Evolutionary conservation across 2,797 vertebrate genomes (phyloP).

Genomic region (Rhadinocentrus ornatus): DNA sequence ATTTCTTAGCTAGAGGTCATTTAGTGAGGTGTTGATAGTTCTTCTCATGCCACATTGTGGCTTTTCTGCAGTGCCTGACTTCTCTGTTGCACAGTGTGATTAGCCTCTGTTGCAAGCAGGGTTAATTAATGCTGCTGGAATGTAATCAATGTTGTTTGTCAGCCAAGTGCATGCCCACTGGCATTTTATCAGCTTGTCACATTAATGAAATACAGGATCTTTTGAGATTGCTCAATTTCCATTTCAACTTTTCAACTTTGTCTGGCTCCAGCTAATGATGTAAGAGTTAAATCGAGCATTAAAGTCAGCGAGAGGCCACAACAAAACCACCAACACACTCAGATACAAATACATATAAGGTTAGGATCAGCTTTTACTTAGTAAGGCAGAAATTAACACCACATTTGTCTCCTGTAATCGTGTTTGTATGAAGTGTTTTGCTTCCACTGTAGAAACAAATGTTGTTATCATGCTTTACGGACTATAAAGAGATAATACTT

Average conservation of each 20-base stretch:
- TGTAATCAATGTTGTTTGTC: conserved; percentile 66
- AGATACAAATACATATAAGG: conserved; percentile 54
- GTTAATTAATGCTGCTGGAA: conserved; percentile 74
- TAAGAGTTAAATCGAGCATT: conserved; percentile 77
- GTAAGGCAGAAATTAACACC: conserved; percentile 18
- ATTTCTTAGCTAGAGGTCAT: conserved; percentile 82
- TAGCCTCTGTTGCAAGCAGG: conserved; percentile 54
- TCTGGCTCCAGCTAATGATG: conserved; percentile 74
- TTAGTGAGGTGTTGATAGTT: conserved; percentile 77
- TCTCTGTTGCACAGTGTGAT: conserved; percentile 31
- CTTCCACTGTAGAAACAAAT: conserved; percentile 6
- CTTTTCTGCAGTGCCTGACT: conserved; percentile 49
- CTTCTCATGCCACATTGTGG: conserved; percentile 65
- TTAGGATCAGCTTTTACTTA: conserved; percentile 32
- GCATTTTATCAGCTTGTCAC: conserved; percentile 79
- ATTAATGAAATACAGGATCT: conserved; percentile 76
- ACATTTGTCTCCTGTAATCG: conserved; percentile 44
- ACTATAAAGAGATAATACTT: conserved; percentile 25
- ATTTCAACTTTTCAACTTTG: conserved; percentile 83
- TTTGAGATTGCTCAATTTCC: conserved; percentile 80
- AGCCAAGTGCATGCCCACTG: conserved; percentile 67
- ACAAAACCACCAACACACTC: conserved; percentile 48
- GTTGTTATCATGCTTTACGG: conserved; percentile 16
- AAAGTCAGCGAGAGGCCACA: conserved; percentile 70
- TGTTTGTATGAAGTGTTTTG: not conserved